Evolutionary conservation across 2,797 vertebrate genomes (phyloP).

Genomic region (Chelmon rostratus): DNA sequence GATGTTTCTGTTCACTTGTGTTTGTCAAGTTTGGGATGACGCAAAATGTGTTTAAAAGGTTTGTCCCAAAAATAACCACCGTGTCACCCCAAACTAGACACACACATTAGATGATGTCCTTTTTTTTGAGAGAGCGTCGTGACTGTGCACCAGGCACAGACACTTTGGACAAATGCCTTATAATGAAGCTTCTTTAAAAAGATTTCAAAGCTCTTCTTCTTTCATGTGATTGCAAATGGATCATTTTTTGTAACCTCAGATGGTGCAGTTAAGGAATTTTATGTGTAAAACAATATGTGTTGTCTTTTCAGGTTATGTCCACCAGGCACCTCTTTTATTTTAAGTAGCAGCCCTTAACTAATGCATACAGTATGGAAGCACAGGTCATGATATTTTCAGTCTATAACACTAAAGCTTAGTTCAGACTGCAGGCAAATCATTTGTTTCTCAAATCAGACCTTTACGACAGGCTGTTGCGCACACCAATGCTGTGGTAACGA

Average conservation of each 20-base stretch:
- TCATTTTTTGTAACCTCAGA: not conserved
- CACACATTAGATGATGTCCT: not conserved
- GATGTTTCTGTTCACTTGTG: conserved; percentile 1
- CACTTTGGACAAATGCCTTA: conserved; percentile 32
- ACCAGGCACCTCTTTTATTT: conserved; percentile 13
- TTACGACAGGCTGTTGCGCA: too few relatives aligned
- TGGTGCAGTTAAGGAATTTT: conserved; percentile 6
- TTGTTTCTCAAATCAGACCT: too few relatives aligned
- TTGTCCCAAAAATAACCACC: not conserved
- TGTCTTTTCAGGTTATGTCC: conserved; percentile 11
- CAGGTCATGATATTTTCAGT: not conserved
- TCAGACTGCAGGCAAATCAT: too few relatives aligned
- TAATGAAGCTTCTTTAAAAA: conserved; percentile 25
- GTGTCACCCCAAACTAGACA: not conserved
- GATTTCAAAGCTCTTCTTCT: conserved; percentile 26
- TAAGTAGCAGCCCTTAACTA: not conserved
- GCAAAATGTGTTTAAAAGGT: not conserved
- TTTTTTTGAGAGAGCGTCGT: not conserved
- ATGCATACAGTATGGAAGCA: not conserved
- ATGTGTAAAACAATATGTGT: not conserved
- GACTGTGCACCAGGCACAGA: conserved; percentile 32
- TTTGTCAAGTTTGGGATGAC: conserved; percentile 16
- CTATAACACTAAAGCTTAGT: conserved; percentile 28
- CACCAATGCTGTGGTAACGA: too few relatives aligned
- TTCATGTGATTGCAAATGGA: conserved; percentile 17